These are phyloP conservation scores for Sturnus vulgaris DNA, from an alignment of 2,113 vertebrate species.

Conservation along the genomic window DNA sequence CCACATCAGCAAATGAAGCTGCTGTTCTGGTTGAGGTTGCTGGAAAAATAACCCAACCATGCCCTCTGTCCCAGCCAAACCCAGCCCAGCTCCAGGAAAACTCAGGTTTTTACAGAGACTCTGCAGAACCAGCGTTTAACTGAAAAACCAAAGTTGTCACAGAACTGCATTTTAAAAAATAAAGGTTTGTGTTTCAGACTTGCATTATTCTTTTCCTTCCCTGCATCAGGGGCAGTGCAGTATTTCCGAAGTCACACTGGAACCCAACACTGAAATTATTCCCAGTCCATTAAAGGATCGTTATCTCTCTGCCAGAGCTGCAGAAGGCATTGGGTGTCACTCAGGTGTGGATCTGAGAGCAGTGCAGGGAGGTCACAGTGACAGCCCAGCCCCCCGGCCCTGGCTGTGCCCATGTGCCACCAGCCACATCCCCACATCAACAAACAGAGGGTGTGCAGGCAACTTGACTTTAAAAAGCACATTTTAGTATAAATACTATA, in stretches of 20 bases:
- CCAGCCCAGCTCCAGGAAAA: rapidly evolving
- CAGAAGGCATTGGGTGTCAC: not conserved
- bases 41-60: not conserved
- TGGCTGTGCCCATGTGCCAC: not conserved
- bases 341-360: not conserved
- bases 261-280: not conserved
- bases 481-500: constrained; percentile 91
- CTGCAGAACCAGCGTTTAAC: rapidly evolving
- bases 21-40: not conserved
- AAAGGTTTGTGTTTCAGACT: not conserved
- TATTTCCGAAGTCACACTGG: not conserved
- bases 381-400: not conserved
- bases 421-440: not conserved
- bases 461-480: not conserved
- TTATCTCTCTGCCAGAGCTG: not conserved
- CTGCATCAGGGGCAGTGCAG: not conserved
- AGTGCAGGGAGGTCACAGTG: rapidly evolving
- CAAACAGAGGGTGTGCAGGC: not conserved
- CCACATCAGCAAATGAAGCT: not conserved
- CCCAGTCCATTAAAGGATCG: not conserved
- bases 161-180: not conserved
- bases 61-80: not conserved
- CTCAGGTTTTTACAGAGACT: not conserved
- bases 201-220: not conserved
- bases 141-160: not conserved